These are phyloP conservation scores for Lepidotrigona ventralis DNA, from an alignment of 1,140 invertebrate species.

Conservation along the genomic window DNA sequence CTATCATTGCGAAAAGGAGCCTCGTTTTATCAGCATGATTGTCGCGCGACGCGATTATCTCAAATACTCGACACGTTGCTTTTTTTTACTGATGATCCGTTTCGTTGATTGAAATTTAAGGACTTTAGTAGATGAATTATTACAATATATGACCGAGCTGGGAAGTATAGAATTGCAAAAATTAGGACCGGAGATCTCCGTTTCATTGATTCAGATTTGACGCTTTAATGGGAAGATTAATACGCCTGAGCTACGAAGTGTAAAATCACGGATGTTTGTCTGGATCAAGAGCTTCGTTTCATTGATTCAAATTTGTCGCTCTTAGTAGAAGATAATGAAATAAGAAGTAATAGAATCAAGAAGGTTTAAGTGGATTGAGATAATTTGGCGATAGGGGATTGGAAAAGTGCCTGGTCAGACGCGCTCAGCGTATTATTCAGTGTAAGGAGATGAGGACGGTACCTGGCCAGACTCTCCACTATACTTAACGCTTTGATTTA, in stretches of 20 bases:
- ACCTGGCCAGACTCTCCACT: neutral
- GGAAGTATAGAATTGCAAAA: no score
- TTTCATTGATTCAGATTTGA: no score
- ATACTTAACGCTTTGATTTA: neutral
- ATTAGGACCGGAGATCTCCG: no score
- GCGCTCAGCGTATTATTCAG: neutral
- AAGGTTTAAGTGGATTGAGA: neutral
- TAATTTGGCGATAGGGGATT: no score
- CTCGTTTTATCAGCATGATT: neutral
- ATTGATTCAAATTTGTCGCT: no score
- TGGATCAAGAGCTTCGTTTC: no score
- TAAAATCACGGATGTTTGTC: neutral
- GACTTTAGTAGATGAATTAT: no score
- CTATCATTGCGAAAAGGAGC: neutral
- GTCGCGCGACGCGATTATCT: conserved; percentile 9
- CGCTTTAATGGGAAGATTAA: neutral
- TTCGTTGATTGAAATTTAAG: no score
- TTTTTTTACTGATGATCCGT: neutral
- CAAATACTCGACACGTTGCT: neutral
- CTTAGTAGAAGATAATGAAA: no score
- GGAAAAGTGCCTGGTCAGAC: no score
- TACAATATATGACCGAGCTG: no score
- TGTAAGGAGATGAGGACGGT: neutral
- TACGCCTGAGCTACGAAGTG: no score
- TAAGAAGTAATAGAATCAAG: neutral